These are phyloP conservation scores for Drosophila novamexicana DNA, from an alignment of 1,140 invertebrate genomes.

Conservation along the genomic window DNA sequence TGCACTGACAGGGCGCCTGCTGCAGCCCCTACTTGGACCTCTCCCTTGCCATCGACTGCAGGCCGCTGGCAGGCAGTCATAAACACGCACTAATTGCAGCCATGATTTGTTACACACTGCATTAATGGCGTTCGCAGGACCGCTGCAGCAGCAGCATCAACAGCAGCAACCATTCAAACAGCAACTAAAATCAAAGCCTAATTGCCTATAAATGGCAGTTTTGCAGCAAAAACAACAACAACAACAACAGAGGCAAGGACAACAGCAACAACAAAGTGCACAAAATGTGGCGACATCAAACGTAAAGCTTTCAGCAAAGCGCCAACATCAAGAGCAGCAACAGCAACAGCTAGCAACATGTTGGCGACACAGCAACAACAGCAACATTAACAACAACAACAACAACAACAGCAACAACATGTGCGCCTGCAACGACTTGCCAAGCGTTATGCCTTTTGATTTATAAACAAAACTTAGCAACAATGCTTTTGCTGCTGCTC, in stretches of 20 bases:
- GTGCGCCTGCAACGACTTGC: slow-evolving; percentile 29
- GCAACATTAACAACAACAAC: not conserved
- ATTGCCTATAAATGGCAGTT: slow-evolving; percentile 80
- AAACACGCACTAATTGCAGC: slow-evolving; percentile 81
- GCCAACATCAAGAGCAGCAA: slow-evolving; percentile 30
- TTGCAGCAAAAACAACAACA: slow-evolving; percentile 35
- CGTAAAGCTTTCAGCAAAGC: slow-evolving; percentile 57
- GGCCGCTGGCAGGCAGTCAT: slow-evolving; percentile 58
- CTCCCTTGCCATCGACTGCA: slow-evolving; percentile 5
- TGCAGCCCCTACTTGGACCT: not conserved
- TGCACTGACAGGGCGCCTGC: slow-evolving; percentile 21
- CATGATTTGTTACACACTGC: slow-evolving; percentile 76
- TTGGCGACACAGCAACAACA: slow-evolving; percentile 50
- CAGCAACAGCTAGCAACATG: slow-evolving; percentile 34
- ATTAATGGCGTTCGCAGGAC: slow-evolving; percentile 63
- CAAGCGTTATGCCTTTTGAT: slow-evolving; percentile 63
- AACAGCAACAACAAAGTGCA: slow-evolving; percentile 14
- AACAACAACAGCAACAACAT: slow-evolving; percentile 6
- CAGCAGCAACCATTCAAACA: slow-evolving; percentile 43
- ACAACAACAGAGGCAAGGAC: not conserved
- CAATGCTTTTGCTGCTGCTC: slow-evolving; percentile 53
- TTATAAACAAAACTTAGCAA: slow-evolving; percentile 79
- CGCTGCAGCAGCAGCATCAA: slow-evolving; percentile 34
- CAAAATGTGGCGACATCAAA: slow-evolving; percentile 69
- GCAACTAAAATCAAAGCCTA: slow-evolving; percentile 72